These are phyloP conservation scores for Athrips mouffetella DNA, from an alignment of 2,888 invertebrate species.

Conservation along the genomic window DNA sequence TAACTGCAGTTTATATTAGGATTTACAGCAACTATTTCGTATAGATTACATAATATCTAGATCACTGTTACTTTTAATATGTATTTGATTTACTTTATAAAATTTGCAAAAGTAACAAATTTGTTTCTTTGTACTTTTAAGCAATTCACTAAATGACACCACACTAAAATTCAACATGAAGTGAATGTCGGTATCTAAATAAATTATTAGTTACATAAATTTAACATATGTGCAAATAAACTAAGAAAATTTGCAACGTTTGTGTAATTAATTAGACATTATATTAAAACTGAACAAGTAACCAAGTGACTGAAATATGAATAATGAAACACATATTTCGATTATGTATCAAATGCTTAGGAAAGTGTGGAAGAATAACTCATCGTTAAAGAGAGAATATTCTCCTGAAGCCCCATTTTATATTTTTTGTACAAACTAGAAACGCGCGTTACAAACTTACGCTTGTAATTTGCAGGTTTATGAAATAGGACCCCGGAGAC, in stretches of 20 bases:
- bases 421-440: too few relatives aligned
- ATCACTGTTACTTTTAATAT: slow-evolving; percentile 61
- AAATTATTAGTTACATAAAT: slow-evolving; percentile 72
- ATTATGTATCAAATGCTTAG: slow-evolving; percentile 42
- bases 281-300: slow-evolving; percentile 70
- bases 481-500: slow-evolving; percentile 29
- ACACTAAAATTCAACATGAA: slow-evolving; percentile 69
- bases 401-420: background rate
- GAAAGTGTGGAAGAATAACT: slow-evolving; percentile 38
- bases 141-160: slow-evolving; percentile 81
- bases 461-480: background rate
- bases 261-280: slow-evolving; percentile 60
- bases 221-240: slow-evolving; percentile 77
- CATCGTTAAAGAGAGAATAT: slow-evolving; percentile 32
- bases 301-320: slow-evolving; percentile 72
- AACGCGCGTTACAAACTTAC: too few relatives aligned
- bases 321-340: slow-evolving; percentile 61
- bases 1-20: slow-evolving; percentile 57
- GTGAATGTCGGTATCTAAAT: slow-evolving; percentile 69
- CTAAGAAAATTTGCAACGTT: slow-evolving; percentile 75
- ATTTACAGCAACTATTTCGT: slow-evolving; percentile 71
- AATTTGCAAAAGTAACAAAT: slow-evolving; percentile 86
- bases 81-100: slow-evolving; percentile 78
- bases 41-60: slow-evolving; percentile 70
- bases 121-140: slow-evolving; percentile 83